A percentile compares a stretch with the other conserved stretches of the same genome.
These are phyloP conservation scores for Mandrillus leucophaeus DNA, from an alignment of 2,113 vertebrate genomes.

Conservation along the genomic window DNA sequence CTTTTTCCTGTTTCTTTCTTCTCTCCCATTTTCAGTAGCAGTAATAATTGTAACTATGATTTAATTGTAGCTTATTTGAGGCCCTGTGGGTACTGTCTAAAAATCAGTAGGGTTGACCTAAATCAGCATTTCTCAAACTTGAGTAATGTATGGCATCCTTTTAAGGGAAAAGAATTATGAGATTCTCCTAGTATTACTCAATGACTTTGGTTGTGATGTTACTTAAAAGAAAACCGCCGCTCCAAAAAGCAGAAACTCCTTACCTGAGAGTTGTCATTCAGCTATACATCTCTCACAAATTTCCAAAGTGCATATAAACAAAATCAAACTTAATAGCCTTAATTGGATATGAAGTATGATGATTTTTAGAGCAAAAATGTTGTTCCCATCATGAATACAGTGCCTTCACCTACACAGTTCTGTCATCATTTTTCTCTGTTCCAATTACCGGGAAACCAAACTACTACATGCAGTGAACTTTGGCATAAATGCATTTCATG, in stretches of 20 bases:
- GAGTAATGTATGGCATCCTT: neutral
- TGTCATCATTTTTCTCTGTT: neutral
- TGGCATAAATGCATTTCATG: neutral
- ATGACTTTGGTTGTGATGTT: neutral
- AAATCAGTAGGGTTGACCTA: neutral
- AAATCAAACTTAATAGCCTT: neutral
- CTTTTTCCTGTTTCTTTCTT: neutral
- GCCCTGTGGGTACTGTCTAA: neutral
- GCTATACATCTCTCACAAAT: neutral
- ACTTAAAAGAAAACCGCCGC: neutral
- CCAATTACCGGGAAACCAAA: neutral
- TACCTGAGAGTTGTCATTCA: neutral
- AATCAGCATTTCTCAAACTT: neutral
- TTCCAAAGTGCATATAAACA: conserved; percentile 21
- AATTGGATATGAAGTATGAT: neutral
- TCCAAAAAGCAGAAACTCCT: neutral
- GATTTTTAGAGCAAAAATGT: neutral
- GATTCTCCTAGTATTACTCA: neutral
- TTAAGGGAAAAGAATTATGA: conserved; percentile 13
- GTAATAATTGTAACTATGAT: neutral
- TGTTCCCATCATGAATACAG: neutral
- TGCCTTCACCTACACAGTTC: neutral
- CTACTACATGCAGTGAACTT: neutral
- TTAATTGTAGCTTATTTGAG: neutral
- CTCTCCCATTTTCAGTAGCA: neutral